Conservation (phyloP, 2,888 invertebrate genomes). For the Parnassius smintheus region DNA sequence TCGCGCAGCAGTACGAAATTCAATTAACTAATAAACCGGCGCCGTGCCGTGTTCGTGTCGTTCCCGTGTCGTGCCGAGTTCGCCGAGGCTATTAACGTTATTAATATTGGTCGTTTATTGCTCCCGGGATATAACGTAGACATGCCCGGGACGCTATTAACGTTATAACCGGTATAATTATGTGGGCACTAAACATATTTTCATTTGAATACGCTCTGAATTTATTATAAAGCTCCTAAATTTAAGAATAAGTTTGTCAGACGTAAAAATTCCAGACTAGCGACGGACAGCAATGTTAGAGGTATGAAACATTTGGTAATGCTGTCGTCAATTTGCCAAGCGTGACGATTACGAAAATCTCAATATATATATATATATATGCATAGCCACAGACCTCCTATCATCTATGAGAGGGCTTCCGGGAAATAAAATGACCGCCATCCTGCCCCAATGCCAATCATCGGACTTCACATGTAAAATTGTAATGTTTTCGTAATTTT, state of each 20-base stretch:
- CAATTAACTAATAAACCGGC: background rate
- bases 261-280: too few relatives aligned
- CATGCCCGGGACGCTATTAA: slow-evolving; percentile 1
- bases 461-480: too few relatives aligned
- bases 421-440: too few relatives aligned
- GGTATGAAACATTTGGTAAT: too few relatives aligned
- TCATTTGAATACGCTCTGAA: background rate
- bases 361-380: too few relatives aligned
- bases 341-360: too few relatives aligned
- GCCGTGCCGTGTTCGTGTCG: slow-evolving; percentile 10
- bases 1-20: slow-evolving; percentile 2
- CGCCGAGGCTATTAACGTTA: slow-evolving; percentile 21
- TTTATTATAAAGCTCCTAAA: background rate
- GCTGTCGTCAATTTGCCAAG: too few relatives aligned
- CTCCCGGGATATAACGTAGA: slow-evolving; percentile 17
- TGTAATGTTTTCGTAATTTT: too few relatives aligned
- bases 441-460: too few relatives aligned
- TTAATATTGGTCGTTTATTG: slow-evolving; percentile 27
- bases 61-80: slow-evolving; percentile 9
- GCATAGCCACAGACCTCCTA: too few relatives aligned
- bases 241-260: background rate
- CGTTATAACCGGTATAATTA: slow-evolving; percentile 1
- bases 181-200: background rate
- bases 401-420: too few relatives aligned
- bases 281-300: too few relatives aligned